Conservation (phyloP, 2,888 invertebrate species). For the Euzophera pinguis region DNA sequence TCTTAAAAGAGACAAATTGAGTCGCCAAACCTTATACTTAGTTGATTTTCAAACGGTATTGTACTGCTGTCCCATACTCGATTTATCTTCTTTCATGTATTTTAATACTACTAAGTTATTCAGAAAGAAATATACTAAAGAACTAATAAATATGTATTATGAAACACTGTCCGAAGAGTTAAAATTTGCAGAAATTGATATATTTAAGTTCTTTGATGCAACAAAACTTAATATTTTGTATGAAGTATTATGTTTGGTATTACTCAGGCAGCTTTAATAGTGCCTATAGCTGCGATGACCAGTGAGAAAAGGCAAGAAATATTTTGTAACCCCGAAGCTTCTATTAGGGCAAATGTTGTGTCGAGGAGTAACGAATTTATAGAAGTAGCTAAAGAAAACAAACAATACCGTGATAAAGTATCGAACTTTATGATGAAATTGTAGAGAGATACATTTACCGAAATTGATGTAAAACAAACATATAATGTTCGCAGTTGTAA, state of each 20-base stretch:
- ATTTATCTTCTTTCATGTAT: conserved; percentile 77
- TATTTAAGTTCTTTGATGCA: conserved; percentile 39
- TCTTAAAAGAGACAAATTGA: conserved; percentile 50
- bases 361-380: conserved; percentile 56
- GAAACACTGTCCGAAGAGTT: conserved; percentile 62
- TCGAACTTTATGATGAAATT: conserved; percentile 78
- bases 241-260: conserved; percentile 52
- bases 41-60: conserved; percentile 85
- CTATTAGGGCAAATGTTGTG: conserved; percentile 38
- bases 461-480: too few species aligned
- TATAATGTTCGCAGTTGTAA: too few species aligned
- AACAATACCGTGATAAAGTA: conserved; percentile 50
- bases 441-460: too few species aligned
- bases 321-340: conserved; percentile 43
- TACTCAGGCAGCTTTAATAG: conserved; percentile 57
- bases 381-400: conserved; percentile 42
- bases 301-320: conserved; percentile 40
- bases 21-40: conserved; percentile 72
- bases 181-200: conserved; percentile 37
- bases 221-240: conserved; percentile 38
- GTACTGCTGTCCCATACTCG: conserved; percentile 83
- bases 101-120: conserved; percentile 71
- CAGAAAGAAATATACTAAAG: conserved; percentile 56
- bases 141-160: conserved; percentile 79
- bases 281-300: conserved; percentile 50